Conservation (phyloP, 2,113 vertebrate species). For the Stomatorhinus ivindoensis region DNA sequence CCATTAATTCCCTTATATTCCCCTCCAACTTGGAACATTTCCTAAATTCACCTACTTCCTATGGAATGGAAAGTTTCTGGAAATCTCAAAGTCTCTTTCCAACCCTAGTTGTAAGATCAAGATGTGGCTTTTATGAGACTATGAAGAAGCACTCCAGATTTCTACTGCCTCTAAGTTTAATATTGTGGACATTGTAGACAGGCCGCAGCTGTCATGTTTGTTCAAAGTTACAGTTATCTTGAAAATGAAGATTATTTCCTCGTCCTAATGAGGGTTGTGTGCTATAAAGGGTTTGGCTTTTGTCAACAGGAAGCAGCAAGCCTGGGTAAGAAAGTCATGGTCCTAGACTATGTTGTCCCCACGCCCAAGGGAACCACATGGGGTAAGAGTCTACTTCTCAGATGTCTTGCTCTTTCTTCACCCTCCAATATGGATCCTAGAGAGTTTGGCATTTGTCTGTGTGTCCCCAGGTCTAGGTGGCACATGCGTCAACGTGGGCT, state of each 20-base stretch:
- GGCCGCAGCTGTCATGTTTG: neutral
- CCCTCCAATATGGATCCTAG: neutral
- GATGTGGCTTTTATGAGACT: neutral
- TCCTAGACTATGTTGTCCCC: slow-evolving; percentile 86
- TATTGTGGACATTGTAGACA: neutral
- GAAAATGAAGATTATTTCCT: neutral
- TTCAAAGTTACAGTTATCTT: neutral
- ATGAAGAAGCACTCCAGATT: neutral
- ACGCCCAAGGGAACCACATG: slow-evolving; percentile 83
- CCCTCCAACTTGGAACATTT: neutral
- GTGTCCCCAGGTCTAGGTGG: slow-evolving; percentile 78
- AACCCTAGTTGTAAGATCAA: neutral
- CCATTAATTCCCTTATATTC: neutral
- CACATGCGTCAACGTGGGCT: slow-evolving; percentile 93
- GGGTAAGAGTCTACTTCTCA: slow-evolving; percentile 61
- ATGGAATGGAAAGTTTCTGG: neutral
- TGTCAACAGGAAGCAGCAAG: slow-evolving; percentile 75
- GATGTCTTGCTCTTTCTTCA: neutral
- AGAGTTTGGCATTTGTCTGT: neutral
- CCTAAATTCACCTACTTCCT: too few species aligned
- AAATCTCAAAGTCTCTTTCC: neutral
- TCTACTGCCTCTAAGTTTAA: neutral
- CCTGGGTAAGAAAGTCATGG: slow-evolving; percentile 87
- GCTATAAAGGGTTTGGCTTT: neutral
- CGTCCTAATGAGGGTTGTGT: neutral